Base-by-base conservation (phyloP, 2,797 vertebrate species). In the Poecile montanus region DNA sequence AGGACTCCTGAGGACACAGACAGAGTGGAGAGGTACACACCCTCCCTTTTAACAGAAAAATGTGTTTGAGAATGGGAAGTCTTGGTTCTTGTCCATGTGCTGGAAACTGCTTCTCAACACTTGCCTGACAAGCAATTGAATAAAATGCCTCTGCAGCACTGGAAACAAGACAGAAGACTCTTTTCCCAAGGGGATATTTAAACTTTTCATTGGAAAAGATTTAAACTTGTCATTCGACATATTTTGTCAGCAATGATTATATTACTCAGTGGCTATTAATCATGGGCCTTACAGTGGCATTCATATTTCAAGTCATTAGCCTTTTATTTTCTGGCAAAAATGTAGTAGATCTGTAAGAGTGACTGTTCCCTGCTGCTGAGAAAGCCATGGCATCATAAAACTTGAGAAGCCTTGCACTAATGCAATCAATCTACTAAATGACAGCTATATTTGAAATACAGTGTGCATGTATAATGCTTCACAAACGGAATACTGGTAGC, bases 221-320 rank as follows among this genome's bases (percentile, higher is more conserved):
- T 96, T 96, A 91, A 94, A 95, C 70, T 95, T 93, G 86, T 91
- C 93, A 90, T 73, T 95, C 16, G 85, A 76, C 57, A 38, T 91
- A 82, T 94, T 94, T 96, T 96, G 95, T 94, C 95, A 96, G 89
- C 85, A 92, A 61, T 70, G 42, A 82, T 94, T 96, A 96, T 97
- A 96, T 94, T 96, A 96, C 79, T 93, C 63, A 88, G 77, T 82
- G 57, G 71, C 73, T 88, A 94, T 96, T 92, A 89, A 96, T 97
- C 94, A 94, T 65, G 34, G 65, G 63, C 36, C 77, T 94, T 89
- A 71, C 83, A 71, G 60, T 88, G 60, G 91, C 95, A 93, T 96
- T 94, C 74, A 58, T 95, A 94, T 95, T 95, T 96, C 85, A 96
- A 95, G 57, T 84, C 85, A 89, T 91, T 92, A 94, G 85, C 60